phyloP scores from a whole-genome alignment of 2,797 vertebrate genomes.

The Parotocinclus haroldoi region DNA sequence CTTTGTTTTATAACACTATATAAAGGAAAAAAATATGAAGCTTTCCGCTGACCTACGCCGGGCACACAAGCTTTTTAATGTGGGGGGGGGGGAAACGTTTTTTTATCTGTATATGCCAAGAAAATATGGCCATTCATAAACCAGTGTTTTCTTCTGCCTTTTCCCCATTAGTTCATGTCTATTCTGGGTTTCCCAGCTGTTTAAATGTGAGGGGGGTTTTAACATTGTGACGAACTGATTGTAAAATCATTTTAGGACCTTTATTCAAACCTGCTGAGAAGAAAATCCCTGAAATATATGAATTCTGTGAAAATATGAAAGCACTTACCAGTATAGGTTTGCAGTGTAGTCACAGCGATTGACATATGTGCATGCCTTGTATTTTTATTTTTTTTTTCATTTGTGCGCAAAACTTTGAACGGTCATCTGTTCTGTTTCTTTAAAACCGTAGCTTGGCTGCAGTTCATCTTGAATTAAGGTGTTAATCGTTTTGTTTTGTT shows the following conservation, averaged over 20 bases:
- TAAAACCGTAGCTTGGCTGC: constrained; percentile 25
- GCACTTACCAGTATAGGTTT: constrained; percentile 75
- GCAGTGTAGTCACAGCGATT: constrained; percentile 81
- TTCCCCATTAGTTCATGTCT: constrained; percentile 70
- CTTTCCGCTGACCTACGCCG: constrained; percentile 72
- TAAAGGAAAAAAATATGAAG: constrained; percentile 60
- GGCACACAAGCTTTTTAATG: constrained; percentile 73
- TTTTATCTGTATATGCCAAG: constrained; percentile 68
- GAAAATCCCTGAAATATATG: constrained; percentile 58
- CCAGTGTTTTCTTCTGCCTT: constrained; percentile 72
- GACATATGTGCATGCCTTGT: constrained; percentile 76
- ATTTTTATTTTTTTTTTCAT: constrained; percentile 44
- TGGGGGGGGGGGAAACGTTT: constrained; percentile 50
- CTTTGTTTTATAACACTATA: constrained; percentile 82
- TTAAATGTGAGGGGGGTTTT: constrained; percentile 59
- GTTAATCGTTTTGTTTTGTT: constrained; percentile 6
- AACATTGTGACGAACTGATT: constrained; percentile 39
- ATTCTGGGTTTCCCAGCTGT: constrained; percentile 51
- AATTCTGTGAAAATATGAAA: constrained; percentile 54
- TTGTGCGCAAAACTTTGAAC: constrained; percentile 62
- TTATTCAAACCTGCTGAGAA: constrained; percentile 47
- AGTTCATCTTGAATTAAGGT: constrained; percentile 25
- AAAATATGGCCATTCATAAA: constrained; percentile 78
- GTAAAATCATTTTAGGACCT: constrained; percentile 43
- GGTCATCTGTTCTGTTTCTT: constrained; percentile 21